Evolutionary conservation across 2,797 vertebrate species (phyloP).

Genomic region (Spinus olivaceus): DNA sequence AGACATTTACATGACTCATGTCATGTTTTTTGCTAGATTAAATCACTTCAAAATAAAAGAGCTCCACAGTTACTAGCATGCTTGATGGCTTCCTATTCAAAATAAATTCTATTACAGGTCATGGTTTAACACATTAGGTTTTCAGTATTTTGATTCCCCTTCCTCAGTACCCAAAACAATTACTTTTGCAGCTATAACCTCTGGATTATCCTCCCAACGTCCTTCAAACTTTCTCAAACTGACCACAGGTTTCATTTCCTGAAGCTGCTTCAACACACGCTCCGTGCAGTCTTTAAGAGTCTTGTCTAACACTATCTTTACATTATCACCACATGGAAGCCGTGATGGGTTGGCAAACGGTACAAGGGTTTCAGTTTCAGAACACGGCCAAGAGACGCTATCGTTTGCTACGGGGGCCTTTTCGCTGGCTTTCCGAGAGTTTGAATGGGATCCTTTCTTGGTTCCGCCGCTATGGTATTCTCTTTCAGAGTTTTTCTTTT

Average conservation of each 20-base stretch:
- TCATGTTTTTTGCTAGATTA: slow-evolving; percentile 84
- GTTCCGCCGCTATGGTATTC: slow-evolving; percentile 75
- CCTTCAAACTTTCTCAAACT: slow-evolving; percentile 81
- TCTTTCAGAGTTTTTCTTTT: slow-evolving; percentile 85
- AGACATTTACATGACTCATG: slow-evolving; percentile 83
- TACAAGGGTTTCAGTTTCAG: slow-evolving; percentile 80
- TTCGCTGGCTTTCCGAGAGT: slow-evolving; percentile 64
- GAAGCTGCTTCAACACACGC: slow-evolving; percentile 88
- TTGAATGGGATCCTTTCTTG: slow-evolving; percentile 79
- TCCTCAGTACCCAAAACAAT: slow-evolving; percentile 55
- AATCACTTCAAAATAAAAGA: slow-evolving; percentile 83
- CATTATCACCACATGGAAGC: slow-evolving; percentile 81
- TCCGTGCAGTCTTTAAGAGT: slow-evolving; percentile 79
- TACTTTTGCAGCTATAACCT: slow-evolving; percentile 67
- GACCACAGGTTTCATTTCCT: slow-evolving; percentile 91
- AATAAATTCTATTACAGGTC: slow-evolving; percentile 66
- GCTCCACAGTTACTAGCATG: slow-evolving; percentile 94
- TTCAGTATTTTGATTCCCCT: slow-evolving; percentile 68
- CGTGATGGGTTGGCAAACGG: slow-evolving; percentile 87
- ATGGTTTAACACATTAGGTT: slow-evolving; percentile 42
- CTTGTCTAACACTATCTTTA: slow-evolving; percentile 85
- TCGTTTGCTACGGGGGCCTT: slow-evolving; percentile 71
- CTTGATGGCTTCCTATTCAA: slow-evolving; percentile 83
- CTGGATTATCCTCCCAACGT: slow-evolving; percentile 58
- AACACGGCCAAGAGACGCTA: slow-evolving; percentile 60